phyloP scores from a whole-genome alignment of 2,888 invertebrate genomes.

The Sicus ferrugineus region DNA sequence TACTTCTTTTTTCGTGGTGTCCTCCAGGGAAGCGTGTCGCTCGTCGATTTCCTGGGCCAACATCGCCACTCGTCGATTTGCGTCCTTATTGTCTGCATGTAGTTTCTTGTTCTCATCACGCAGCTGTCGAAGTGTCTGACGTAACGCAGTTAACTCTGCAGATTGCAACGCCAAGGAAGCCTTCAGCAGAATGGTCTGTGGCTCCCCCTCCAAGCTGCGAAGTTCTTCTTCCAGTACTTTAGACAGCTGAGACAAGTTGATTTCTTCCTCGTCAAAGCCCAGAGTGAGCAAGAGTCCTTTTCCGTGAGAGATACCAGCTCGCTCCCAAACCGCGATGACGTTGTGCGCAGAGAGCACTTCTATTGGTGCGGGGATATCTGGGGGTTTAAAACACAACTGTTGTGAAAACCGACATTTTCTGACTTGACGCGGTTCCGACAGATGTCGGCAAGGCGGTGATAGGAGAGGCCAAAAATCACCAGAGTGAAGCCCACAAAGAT shows the following conservation, averaged over 20 bases:
- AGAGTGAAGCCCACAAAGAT: background rate
- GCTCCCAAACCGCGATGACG: slow-evolving; percentile 77
- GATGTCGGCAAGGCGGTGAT: background rate
- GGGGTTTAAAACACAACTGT: slow-evolving; percentile 40
- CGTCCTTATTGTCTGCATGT: slow-evolving; percentile 79
- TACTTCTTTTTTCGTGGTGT: slow-evolving; percentile 69
- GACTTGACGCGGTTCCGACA: background rate
- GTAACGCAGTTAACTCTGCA: slow-evolving; percentile 71
- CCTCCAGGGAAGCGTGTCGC: slow-evolving; percentile 83
- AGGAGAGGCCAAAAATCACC: background rate
- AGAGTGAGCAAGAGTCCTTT: slow-evolving; percentile 73
- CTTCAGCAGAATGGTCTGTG: slow-evolving; percentile 56
- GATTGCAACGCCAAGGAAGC: slow-evolving; percentile 75
- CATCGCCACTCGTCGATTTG: slow-evolving; percentile 80
- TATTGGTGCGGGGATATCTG: slow-evolving; percentile 54
- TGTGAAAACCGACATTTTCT: background rate
- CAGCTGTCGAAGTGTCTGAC: slow-evolving; percentile 72
- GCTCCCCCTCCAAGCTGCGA: slow-evolving; percentile 63
- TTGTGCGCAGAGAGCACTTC: slow-evolving; percentile 66
- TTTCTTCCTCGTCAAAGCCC: slow-evolving; percentile 70
- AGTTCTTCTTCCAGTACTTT: slow-evolving; percentile 76
- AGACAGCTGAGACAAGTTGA: slow-evolving; percentile 72
- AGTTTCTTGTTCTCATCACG: slow-evolving; percentile 83
- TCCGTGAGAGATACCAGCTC: slow-evolving; percentile 73
- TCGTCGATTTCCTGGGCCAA: slow-evolving; percentile 93